These are phyloP conservation scores for Eilema sororculum DNA, from an alignment of 2,888 invertebrate species.

Conservation along the genomic window DNA sequence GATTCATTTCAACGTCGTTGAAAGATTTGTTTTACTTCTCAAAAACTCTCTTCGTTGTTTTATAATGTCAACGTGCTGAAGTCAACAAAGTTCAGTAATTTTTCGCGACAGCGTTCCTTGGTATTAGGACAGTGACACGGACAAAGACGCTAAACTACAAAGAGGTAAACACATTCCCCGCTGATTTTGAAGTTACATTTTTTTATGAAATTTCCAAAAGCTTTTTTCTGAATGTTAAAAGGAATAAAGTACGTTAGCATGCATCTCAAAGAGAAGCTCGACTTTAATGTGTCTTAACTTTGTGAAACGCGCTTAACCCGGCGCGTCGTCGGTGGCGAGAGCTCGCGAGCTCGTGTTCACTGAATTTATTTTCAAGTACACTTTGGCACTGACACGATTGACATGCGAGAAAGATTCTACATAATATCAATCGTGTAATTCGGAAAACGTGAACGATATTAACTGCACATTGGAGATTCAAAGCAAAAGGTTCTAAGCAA, in stretches of 20 bases:
- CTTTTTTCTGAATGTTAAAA: constrained; percentile 19
- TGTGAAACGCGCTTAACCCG: constrained; percentile 33
- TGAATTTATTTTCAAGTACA: constrained; percentile 5
- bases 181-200: constrained; percentile 5
- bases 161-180: neutral
- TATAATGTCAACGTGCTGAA: neutral
- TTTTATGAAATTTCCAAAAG: constrained; percentile 8
- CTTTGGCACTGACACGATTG: neutral
- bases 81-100: neutral
- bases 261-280: constrained; percentile 29
- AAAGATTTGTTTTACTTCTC: neutral
- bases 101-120: neutral
- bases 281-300: constrained; percentile 38
- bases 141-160: neutral
- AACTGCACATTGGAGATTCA: neutral
- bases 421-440: constrained; percentile 2
- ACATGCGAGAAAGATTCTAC: neutral
- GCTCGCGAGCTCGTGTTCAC: constrained; percentile 8
- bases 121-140: neutral
- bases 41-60: neutral
- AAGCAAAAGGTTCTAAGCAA: neutral
- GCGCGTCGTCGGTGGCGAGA: constrained; percentile 1
- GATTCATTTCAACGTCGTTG: neutral
- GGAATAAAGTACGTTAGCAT: constrained; percentile 26
- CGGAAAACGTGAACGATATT: neutral